Evolutionary conservation across 2,888 invertebrate genomes (phyloP), one percentile per base, ranked within the genome.

Genomic region (Hirtodrosophila cameraria): DNA sequence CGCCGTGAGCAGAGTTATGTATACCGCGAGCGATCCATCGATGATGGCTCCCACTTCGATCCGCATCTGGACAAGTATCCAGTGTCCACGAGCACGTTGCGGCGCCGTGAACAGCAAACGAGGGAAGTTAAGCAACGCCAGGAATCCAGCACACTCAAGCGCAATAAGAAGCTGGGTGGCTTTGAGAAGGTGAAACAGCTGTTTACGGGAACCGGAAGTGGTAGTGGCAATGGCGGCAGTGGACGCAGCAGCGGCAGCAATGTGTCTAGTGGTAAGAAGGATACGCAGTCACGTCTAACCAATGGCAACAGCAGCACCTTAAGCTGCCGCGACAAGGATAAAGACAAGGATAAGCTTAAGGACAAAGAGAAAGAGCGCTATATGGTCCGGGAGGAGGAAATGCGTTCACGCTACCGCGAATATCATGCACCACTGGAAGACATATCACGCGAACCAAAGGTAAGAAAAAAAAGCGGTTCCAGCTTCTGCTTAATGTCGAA

Each of bases 111-210:
- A 48, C 85, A 86, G 52, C 62, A 75, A 13, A 4, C 33, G 2
- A 61, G 20, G n/a, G 3, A 18, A 30, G 12, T 23, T n/a, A 57
- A 63, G 7, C 50, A 30, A 30, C 57, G 42, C 9, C 61, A 73
- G n/a, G 82, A 80, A 45, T 84, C 59, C 46, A 88, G 80, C 88
- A 90, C 88, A 11, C 75, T 90, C 30, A 91, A 91, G 65, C 88
- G 89, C 13, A 90, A 92, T 54, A 95, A 95, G 89, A 94, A 94
- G 88, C 91, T 93, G 78, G 94, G 94, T 90, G 93, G 94, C 83
- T 93, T 95, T 79, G 94, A 95, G 90, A 95, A 94, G 92, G 94
- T 95, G 75, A 96, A 95, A 88, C 95, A 95, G 90, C 92, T 96
- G 81, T 96, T 96, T 91, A 94, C 93, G 81, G 93, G 94, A 87